Evolutionary conservation across 2,113 vertebrate genomes (phyloP).

Genomic region (Psammodynastes pulverulentus): DNA sequence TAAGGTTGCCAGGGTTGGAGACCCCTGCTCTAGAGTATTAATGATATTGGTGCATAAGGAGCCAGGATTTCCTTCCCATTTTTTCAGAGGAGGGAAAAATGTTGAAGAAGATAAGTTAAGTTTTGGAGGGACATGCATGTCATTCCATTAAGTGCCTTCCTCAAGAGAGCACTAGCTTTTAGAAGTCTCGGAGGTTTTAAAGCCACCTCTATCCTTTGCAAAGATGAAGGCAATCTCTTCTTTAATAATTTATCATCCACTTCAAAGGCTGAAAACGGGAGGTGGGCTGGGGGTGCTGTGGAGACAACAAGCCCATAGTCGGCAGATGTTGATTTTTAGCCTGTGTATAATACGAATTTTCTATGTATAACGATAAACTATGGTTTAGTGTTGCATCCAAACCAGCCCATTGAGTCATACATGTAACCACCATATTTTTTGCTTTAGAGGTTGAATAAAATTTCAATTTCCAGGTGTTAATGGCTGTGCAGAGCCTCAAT

Average conservation of each 20-base stretch:
- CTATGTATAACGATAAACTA: neutral
- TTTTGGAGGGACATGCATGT: neutral
- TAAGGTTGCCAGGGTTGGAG: no score
- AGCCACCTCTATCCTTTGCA: neutral
- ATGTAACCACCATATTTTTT: neutral
- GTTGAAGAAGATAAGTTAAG: neutral
- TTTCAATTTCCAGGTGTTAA: neutral
- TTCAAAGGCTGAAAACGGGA: neutral
- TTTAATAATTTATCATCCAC: neutral
- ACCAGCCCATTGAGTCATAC: neutral
- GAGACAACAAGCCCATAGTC: neutral
- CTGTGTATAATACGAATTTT: neutral
- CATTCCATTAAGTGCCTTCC: neutral
- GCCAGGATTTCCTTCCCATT: neutral
- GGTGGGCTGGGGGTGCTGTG: neutral
- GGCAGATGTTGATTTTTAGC: neutral
- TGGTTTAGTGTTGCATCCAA: neutral
- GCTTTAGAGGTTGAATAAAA: neutral
- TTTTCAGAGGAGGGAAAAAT: neutral
- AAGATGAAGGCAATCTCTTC: neutral
- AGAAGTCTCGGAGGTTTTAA: neutral
- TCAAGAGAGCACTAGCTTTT: neutral
- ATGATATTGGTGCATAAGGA: neutral
- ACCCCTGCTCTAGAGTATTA: neutral
- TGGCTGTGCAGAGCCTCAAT: no score